Evolutionary conservation across 2,888 invertebrate genomes (phyloP), one percentile per base, ranked within the genome.

Genomic region (Scaptomyza reducta): DNA sequence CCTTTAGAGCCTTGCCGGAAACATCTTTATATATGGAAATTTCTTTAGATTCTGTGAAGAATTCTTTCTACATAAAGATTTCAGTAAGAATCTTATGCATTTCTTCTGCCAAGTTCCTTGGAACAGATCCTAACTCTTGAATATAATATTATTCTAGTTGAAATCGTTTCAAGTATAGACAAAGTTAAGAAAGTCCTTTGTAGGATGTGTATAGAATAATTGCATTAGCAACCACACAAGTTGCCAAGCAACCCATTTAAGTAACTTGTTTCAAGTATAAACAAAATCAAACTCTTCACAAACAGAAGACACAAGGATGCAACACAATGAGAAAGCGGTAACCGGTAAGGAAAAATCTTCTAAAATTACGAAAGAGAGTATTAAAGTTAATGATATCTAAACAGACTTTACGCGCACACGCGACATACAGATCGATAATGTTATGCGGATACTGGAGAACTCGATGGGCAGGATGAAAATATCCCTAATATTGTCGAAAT

Each of bases 401-500:
- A 11, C 6, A 78, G 67, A 67, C 41, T 72, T 58, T 45, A 68
- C 45, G n/a, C 57, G 61, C 18, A 79, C 33, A 3, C 70, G 73
- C 0, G 62, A 65, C 0, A 64, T 56, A 13, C 77, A 74, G 25
- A 53, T 86, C 13, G 68, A 73, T 7, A 74, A 75, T 55, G 81
- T 83, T 0, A 25, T 81, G 10, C 49, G 55, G 0, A 42, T 79
- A 3, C 53, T 84, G 1, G 18, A 56, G 9, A 18, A 40, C 0
- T 56, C 77, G 0, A 50, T 71, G 4, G 58, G 62, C 0, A 60
- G 73, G 0, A 45, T 86, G 0, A 84, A 80, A 35, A 70, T 81
- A 1, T 73, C 77, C 0, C 38, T 84, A n/a, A 65, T 84, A 2
- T 10, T 86, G 44, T 84, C 84, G 0, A 56, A 58, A 9, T 27